Conservation (phyloP, 2,113 vertebrate genomes). For the Burhinus bistriatus region DNA sequence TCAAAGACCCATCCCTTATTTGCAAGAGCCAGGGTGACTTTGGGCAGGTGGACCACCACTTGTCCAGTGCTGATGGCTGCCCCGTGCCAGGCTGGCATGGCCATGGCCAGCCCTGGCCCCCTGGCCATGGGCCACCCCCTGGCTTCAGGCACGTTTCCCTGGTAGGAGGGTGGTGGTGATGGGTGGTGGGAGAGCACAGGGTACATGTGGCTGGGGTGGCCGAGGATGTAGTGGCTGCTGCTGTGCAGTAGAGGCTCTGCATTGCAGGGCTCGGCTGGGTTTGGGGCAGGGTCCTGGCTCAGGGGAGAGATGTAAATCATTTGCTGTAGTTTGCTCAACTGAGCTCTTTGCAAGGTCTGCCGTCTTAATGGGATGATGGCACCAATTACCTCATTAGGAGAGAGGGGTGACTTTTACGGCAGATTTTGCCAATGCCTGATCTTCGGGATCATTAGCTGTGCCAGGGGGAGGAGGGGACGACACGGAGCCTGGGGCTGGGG, state of each 20-base stretch:
- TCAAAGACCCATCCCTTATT: background rate
- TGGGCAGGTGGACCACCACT: background rate
- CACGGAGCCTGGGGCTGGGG: background rate
- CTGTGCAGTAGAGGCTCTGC: background rate
- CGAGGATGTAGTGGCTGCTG: background rate
- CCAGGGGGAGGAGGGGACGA: too few relatives aligned
- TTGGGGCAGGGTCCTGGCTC: background rate
- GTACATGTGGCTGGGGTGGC: rapidly evolving
- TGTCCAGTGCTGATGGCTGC: background rate
- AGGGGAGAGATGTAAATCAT: background rate
- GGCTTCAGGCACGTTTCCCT: background rate
- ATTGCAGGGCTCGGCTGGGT: background rate
- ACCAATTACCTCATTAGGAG: constrained; percentile 15
- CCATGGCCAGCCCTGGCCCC: background rate
- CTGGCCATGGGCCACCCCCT: background rate
- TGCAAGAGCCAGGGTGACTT: background rate
- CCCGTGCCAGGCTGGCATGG: background rate
- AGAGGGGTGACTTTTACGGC: background rate
- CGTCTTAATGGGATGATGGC: background rate
- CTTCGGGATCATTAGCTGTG: background rate
- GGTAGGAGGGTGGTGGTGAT: background rate
- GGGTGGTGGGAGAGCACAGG: background rate
- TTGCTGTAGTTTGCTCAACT: background rate
- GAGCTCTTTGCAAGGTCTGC: background rate
- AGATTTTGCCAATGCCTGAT: background rate